Conservation (phyloP, 1,140 invertebrate species). For the Zaprionus capensis region DNA sequence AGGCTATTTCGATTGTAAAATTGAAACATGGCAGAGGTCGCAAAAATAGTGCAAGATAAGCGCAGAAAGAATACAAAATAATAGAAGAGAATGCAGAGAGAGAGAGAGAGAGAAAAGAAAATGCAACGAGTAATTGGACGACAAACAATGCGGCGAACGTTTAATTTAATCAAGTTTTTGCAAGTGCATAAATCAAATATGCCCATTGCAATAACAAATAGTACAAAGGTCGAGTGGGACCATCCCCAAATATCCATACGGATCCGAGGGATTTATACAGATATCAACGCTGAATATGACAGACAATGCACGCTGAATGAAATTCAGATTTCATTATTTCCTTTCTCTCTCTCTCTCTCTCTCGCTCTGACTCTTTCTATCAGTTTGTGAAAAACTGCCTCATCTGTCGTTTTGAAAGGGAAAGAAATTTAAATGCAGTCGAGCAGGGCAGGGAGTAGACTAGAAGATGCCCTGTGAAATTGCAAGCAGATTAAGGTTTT, state of each 20-base stretch:
- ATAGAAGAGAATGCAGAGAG: neutral
- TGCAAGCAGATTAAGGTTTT: no score
- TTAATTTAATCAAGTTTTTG: constrained; percentile 67
- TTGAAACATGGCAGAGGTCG: constrained; percentile 15
- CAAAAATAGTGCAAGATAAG: constrained; percentile 6
- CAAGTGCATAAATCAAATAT: constrained; percentile 54
- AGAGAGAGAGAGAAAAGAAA: constrained; percentile 12
- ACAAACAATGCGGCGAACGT: constrained; percentile 46
- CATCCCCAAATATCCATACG: neutral
- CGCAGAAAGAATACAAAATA: neutral
- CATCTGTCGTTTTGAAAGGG: neutral
- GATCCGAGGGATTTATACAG: neutral
- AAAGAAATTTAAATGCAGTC: neutral
- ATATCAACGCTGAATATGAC: neutral
- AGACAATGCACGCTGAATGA: neutral
- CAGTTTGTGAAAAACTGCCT: neutral
- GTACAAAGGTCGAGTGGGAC: neutral
- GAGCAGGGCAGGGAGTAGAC: neutral
- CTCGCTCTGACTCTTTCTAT: neutral
- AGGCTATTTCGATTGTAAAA: constrained; percentile 8
- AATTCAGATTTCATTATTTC: constrained; percentile 1
- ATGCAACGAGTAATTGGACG: constrained; percentile 42
- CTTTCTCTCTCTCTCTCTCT: neutral
- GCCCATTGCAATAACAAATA: constrained; percentile 31
- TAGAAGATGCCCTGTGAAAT: neutral